Percentiles rank a stretch among this genome's conserved stretches.
Conservation (phyloP, 2,888 invertebrate genomes). For the Brachypalpus laphriformis region DNA sequence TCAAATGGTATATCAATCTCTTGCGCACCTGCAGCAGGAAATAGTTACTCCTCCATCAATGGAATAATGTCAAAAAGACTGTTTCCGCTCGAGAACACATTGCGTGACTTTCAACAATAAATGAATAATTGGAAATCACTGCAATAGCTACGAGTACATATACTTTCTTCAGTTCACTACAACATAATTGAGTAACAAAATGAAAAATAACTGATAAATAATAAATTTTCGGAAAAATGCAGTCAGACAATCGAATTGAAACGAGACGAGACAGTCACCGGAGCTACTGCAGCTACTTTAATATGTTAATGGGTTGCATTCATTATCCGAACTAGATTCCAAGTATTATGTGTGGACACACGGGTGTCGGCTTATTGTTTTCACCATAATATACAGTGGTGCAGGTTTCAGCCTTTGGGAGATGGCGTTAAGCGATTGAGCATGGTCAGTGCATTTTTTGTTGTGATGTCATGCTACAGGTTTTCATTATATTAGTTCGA, state of each 20-base stretch:
- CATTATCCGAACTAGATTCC: slow-evolving; percentile 29
- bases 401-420: slow-evolving; percentile 1
- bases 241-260: neutral
- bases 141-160: slow-evolving; percentile 47
- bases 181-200: slow-evolving; percentile 52
- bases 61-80: slow-evolving; percentile 58
- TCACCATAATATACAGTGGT: neutral
- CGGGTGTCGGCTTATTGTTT: slow-evolving; percentile 45
- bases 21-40: slow-evolving; percentile 27
- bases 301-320: slow-evolving; percentile 46
- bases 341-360: slow-evolving; percentile 13
- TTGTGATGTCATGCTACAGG: slow-evolving; percentile 41
- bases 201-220: slow-evolving; percentile 18
- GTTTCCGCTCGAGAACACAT: slow-evolving; percentile 67
- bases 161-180: slow-evolving; percentile 47
- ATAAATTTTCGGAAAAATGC: slow-evolving; percentile 21
- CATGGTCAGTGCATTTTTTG: slow-evolving; percentile 20
- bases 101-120: slow-evolving; percentile 48
- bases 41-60: slow-evolving; percentile 17
- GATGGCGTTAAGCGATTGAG: slow-evolving; percentile 8
- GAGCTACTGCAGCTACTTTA: slow-evolving; percentile 42
- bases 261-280: slow-evolving; percentile 8
- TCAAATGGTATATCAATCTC: slow-evolving; percentile 3
- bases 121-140: slow-evolving; percentile 52
- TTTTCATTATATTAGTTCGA: slow-evolving; percentile 9